phyloP scores from a whole-genome alignment of 1,140 invertebrate genomes.

The Pemphigus obesinymphae region DNA sequence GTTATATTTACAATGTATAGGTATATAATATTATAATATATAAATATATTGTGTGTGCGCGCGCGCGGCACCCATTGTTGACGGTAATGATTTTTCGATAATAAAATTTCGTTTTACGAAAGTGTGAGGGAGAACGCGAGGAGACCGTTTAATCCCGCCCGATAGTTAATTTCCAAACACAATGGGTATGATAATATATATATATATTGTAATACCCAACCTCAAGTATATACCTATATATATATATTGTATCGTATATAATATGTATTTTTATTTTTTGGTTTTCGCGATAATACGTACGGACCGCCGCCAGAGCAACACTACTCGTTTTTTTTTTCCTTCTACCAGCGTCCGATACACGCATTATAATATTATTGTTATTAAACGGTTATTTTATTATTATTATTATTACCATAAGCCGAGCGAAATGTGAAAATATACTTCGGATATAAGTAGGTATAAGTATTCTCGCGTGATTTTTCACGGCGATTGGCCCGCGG shows the following conservation, averaged over 20 bases:
- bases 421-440: conserved; percentile 17
- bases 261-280: neutral
- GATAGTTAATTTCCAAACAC: conserved; percentile 13
- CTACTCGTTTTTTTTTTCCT: neutral
- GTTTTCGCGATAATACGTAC: conserved; percentile 13
- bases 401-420: neutral
- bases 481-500: conserved; percentile 29
- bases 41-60: neutral
- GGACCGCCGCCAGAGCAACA: neutral
- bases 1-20: neutral
- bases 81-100: neutral
- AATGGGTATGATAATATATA: neutral
- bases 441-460: no score
- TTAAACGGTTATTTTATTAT: neutral
- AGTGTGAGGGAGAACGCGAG: neutral
- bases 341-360: neutral
- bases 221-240: no score
- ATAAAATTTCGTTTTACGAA: conserved; percentile 8
- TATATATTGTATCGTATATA: neutral
- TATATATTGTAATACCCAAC: no score
- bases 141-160: conserved; percentile 8
- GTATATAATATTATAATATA: neutral
- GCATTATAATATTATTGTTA: no score
- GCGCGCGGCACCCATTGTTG: neutral
- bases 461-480: conserved; percentile 15